Percentiles rank a stretch among this genome's conserved stretches.
Evolutionary conservation across 1,140 invertebrate species (phyloP).

Genomic region (Zaprionus ghesquierei): DNA sequence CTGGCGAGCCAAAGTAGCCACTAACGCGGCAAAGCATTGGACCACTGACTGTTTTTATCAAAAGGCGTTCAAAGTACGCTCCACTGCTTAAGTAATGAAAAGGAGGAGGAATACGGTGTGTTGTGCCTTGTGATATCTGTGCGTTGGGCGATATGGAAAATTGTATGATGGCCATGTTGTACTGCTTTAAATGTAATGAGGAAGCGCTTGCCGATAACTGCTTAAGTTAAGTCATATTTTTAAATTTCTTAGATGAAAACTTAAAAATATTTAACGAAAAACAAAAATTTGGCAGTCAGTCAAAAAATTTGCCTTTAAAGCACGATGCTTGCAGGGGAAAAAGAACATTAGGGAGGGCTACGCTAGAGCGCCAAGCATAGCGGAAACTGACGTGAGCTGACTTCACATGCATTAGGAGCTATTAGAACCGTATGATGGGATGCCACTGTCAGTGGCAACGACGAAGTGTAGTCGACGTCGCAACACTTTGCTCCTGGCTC

Average conservation of each 20-base stretch:
- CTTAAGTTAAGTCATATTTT: neutral
- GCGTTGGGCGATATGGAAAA: neutral
- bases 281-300: slow-evolving; percentile 8
- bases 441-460: slow-evolving; percentile 16
- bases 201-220: neutral
- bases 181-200: no score
- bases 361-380: slow-evolving; percentile 16
- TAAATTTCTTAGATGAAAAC: neutral
- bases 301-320: slow-evolving; percentile 18
- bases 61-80: slow-evolving; percentile 15
- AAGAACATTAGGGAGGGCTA: slow-evolving; percentile 9
- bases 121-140: slow-evolving; percentile 15
- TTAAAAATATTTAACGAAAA: neutral
- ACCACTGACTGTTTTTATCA: slow-evolving; percentile 20
- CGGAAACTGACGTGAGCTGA: slow-evolving; percentile 73
- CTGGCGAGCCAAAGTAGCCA: slow-evolving; percentile 42
- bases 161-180: neutral
- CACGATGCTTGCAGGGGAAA: neutral
- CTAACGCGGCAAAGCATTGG: slow-evolving; percentile 20
- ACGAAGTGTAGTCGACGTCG: neutral
- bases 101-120: neutral
- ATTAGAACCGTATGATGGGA: slow-evolving; percentile 62
- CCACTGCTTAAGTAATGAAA: slow-evolving; percentile 7
- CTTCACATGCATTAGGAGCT: slow-evolving; percentile 78
- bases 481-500: neutral